A percentile compares a stretch with the other conserved stretches of the same genome.
These are phyloP conservation scores for Setophaga petechia DNA, from an alignment of 2,113 vertebrate species.

Conservation along the genomic window DNA sequence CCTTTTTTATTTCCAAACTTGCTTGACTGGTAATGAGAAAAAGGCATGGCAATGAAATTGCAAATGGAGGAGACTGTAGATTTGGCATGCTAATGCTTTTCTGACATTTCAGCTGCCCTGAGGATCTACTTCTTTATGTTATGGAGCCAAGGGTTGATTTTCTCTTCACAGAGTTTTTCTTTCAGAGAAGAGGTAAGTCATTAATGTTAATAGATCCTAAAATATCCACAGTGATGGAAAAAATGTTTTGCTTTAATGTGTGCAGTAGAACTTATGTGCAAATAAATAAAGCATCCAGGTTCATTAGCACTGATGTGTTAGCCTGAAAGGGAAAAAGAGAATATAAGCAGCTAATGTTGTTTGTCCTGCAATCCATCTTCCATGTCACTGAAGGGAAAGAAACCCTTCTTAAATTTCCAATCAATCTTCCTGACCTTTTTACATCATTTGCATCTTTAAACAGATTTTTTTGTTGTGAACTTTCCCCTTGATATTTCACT, in stretches of 20 bases:
- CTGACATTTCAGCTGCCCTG: constrained; percentile 1
- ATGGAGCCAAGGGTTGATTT: background rate
- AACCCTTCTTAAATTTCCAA: constrained; percentile 35
- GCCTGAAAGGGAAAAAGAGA: constrained; percentile 28
- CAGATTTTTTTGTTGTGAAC: background rate
- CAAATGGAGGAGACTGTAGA: background rate
- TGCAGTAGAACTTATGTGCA: background rate
- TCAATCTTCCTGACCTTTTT: constrained; percentile 53
- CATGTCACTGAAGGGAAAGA: constrained; percentile 20
- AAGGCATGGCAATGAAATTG: background rate
- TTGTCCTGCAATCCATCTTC: constrained; percentile 55
- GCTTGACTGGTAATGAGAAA: background rate
- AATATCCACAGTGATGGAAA: background rate
- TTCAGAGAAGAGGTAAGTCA: background rate
- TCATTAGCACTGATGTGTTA: constrained; percentile 42
- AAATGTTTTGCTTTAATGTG: background rate
- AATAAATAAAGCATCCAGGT: constrained; percentile 17
- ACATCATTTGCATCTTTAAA: constrained; percentile 36
- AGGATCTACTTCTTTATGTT: background rate
- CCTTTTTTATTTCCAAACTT: constrained; percentile 25
- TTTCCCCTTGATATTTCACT: background rate
- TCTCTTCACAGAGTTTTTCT: background rate
- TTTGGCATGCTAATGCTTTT: background rate
- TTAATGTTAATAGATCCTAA: background rate
- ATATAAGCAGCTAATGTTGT: constrained; percentile 36